phyloP scores from a whole-genome alignment of 37 sponge, comb jelly and placozoan genomes.

The Aphrocallistes beatrix region DNA sequence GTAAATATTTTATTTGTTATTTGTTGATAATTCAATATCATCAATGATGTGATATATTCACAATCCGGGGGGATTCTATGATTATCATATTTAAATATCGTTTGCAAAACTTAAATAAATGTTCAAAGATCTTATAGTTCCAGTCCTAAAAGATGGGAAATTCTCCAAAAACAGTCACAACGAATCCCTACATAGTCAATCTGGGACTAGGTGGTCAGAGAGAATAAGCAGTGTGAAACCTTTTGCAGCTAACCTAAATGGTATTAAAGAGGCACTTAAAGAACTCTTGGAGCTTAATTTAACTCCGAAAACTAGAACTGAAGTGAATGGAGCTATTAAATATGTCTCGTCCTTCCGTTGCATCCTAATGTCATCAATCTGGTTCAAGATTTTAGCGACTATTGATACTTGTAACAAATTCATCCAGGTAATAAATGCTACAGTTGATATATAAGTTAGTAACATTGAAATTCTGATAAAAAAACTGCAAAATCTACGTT shows the following conservation, averaged over 20 bases:
- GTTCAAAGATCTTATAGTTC: too few species aligned
- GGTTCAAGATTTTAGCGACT: neutral
- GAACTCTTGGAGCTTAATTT: neutral
- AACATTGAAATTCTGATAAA: neutral
- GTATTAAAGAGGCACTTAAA: neutral
- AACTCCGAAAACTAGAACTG: neutral
- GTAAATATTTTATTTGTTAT: too few species aligned
- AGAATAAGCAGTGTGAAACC: neutral
- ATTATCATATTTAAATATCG: too few species aligned
- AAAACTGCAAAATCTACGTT: neutral
- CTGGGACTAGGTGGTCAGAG: neutral
- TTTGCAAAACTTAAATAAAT: too few species aligned
- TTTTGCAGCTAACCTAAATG: constrained; percentile 11
- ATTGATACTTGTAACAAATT: constrained; percentile 7
- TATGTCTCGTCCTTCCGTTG: neutral
- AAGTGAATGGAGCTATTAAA: constrained; percentile 13
- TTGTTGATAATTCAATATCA: too few species aligned
- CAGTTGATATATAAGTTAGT: neutral
- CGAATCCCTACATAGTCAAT: constrained; percentile 10
- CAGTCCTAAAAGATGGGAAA: constrained; percentile 10
- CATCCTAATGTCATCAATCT: constrained; percentile 15
- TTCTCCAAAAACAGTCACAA: neutral
- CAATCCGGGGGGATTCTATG: too few species aligned
- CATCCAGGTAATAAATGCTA: neutral
- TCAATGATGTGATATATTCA: too few species aligned